These are phyloP conservation scores for Monopis laevigella DNA, from an alignment of 2,888 invertebrate species.

Conservation along the genomic window DNA sequence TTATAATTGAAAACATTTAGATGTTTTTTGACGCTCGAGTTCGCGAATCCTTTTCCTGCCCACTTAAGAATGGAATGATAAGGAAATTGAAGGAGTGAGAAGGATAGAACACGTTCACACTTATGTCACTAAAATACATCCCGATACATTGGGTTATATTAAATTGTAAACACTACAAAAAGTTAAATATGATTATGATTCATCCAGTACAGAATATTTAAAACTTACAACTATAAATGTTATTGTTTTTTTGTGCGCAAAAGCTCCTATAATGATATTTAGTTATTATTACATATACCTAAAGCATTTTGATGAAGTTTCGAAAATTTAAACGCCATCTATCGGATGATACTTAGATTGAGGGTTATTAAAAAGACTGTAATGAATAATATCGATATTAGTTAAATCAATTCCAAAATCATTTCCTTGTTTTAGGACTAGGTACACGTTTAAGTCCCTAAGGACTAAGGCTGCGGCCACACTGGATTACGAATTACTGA, in stretches of 20 bases:
- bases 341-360: no score
- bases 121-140: slow-evolving; percentile 39
- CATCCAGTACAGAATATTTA: neutral
- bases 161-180: slow-evolving; percentile 56
- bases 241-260: slow-evolving; percentile 46
- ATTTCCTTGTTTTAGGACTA: no score
- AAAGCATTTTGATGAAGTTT: neutral
- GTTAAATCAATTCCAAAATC: no score
- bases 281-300: neutral
- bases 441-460: no score
- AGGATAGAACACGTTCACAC: slow-evolving; percentile 46
- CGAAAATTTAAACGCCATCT: neutral
- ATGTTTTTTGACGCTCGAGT: no score
- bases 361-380: no score
- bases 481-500: no score
- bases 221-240: neutral
- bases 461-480: no score
- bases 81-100: slow-evolving; percentile 25
- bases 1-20: no score
- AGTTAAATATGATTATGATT: slow-evolving; percentile 60
- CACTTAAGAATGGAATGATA: slow-evolving; percentile 24
- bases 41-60: no score
- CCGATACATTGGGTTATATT: slow-evolving; percentile 63
- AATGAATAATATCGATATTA: no score
- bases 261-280: slow-evolving; percentile 52